phyloP scores from a whole-genome alignment of 1,140 invertebrate genomes.

The Drosophila ironensis region DNA sequence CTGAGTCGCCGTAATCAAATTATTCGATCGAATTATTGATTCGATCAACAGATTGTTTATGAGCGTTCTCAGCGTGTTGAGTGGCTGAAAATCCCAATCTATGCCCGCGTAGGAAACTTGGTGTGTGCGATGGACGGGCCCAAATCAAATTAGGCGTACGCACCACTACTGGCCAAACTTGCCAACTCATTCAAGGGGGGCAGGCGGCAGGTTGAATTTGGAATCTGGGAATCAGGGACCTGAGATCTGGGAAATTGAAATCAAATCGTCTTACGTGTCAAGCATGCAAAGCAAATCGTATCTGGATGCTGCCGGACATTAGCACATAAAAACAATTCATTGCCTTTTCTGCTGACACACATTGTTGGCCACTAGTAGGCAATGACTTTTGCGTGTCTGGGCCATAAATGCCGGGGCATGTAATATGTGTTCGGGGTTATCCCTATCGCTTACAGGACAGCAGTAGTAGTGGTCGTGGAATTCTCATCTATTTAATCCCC shows the following conservation, averaged over 20 bases:
- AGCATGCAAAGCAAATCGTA: conserved; percentile 55
- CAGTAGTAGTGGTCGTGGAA: not conserved
- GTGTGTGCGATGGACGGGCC: not conserved
- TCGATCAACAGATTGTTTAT: conserved; percentile 11
- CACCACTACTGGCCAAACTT: conserved; percentile 14
- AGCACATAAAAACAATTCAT: conserved; percentile 80
- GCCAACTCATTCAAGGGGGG: conserved; percentile 18
- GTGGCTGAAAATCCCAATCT: conserved; percentile 40
- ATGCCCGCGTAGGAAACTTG: conserved; percentile 45
- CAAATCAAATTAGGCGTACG: conserved; percentile 12
- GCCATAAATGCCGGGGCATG: conserved; percentile 53
- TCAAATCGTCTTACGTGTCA: conserved; percentile 80
- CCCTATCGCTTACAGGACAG: conserved; percentile 5
- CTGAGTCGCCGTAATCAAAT: conserved; percentile 25
- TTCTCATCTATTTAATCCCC: conserved; percentile 26
- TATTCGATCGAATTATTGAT: conserved; percentile 21
- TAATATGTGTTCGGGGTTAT: conserved; percentile 24
- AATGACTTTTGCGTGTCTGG: conserved; percentile 41
- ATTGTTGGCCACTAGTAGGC: conserved; percentile 34
- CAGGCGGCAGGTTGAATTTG: conserved; percentile 59
- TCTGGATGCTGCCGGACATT: conserved; percentile 39
- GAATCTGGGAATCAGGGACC: too few relatives aligned
- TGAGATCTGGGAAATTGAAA: conserved; percentile 81
- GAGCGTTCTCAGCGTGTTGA: not conserved
- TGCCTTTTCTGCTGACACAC: conserved; percentile 67